Evolutionary conservation across 2,888 invertebrate species (phyloP).

Genomic region (Ectobius pallidus): DNA sequence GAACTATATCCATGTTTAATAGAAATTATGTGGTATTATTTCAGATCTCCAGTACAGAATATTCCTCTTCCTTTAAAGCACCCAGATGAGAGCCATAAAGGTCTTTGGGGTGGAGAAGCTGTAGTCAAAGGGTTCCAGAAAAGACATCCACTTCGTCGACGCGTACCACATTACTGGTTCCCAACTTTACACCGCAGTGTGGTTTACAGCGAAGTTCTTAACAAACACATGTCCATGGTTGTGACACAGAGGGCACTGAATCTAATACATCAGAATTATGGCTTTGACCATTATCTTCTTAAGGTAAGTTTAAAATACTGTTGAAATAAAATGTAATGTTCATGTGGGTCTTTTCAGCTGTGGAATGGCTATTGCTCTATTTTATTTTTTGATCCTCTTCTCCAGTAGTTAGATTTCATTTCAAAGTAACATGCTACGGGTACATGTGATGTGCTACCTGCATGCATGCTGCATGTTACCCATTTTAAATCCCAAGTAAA

Average conservation of each 20-base stretch:
- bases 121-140: slow-evolving; percentile 87
- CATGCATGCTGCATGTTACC: too few relatives aligned
- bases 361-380: too few relatives aligned
- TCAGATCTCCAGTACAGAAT: slow-evolving; percentile 73
- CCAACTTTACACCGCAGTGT: slow-evolving; percentile 80
- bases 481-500: too few relatives aligned
- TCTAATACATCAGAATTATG: slow-evolving; percentile 87
- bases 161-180: slow-evolving; percentile 87
- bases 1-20: too few relatives aligned
- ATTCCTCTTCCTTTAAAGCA: slow-evolving; percentile 75
- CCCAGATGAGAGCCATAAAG: slow-evolving; percentile 79
- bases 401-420: too few relatives aligned
- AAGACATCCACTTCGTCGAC: slow-evolving; percentile 61
- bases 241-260: slow-evolving; percentile 84
- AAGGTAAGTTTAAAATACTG: too few relatives aligned
- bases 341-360: too few relatives aligned
- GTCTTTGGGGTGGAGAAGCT: slow-evolving; percentile 97
- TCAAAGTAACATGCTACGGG: too few relatives aligned
- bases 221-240: slow-evolving; percentile 79
- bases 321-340: too few relatives aligned
- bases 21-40: too few relatives aligned
- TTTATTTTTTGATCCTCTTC: too few relatives aligned
- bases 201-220: slow-evolving; percentile 88
- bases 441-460: too few relatives aligned
- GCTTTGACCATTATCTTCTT: slow-evolving; percentile 94